Evolutionary conservation across 2,888 invertebrate genomes (phyloP).

Genomic region (Cordilura impudica): DNA sequence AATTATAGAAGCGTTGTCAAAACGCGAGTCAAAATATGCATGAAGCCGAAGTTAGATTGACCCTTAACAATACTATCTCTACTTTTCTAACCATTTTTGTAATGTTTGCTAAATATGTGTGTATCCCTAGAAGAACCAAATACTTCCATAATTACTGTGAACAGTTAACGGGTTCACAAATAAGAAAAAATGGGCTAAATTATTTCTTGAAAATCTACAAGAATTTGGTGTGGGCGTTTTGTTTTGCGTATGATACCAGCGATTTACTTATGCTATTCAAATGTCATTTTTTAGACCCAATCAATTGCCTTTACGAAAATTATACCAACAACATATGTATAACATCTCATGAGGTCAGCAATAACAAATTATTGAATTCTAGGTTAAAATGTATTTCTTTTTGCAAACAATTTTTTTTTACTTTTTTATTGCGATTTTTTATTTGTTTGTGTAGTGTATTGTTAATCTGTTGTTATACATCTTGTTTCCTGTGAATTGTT

Average conservation of each 20-base stretch:
- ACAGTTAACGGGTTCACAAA: too few relatives aligned
- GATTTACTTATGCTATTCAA: conserved; percentile 47
- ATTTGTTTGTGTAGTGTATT: background rate
- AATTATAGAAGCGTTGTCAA: too few relatives aligned
- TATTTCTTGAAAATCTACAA: background rate
- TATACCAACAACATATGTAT: background rate
- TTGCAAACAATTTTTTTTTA: background rate
- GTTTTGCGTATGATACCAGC: background rate
- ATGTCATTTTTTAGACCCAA: conserved; percentile 42
- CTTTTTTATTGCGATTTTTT: background rate
- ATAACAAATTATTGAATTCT: conserved; percentile 22
- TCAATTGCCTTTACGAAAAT: conserved; percentile 30
- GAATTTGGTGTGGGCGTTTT: conserved; percentile 5
- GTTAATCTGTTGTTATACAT: conserved; percentile 46
- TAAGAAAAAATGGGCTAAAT: too few relatives aligned
- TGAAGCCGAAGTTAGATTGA: too few relatives aligned
- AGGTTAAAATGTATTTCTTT: conserved; percentile 9
- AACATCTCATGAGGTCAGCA: background rate
- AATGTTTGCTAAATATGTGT: too few relatives aligned
- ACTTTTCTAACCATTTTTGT: too few relatives aligned
- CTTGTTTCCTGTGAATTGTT: conserved; percentile 12
- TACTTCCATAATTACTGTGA: too few relatives aligned
- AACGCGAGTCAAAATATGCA: too few relatives aligned
- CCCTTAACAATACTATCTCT: too few relatives aligned
- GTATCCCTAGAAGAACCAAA: too few relatives aligned